Percentiles rank a stretch among this genome's conserved stretches.
Evolutionary conservation across 2,797 vertebrate genomes (phyloP).

Genomic region (Oreonectes daqikongensis): DNA sequence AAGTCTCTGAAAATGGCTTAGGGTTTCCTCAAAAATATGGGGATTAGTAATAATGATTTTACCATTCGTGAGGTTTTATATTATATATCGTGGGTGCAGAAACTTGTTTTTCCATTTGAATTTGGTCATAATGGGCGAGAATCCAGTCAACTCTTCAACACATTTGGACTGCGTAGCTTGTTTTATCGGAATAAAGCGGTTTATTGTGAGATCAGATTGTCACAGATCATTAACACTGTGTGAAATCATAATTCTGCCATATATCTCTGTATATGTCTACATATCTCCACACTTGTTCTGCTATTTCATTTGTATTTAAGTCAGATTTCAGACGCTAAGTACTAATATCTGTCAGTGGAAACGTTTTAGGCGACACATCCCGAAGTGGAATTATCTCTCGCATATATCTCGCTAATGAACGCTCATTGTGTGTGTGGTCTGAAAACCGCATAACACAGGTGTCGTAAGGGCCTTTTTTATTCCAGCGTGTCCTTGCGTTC

Average conservation of each 20-base stretch:
- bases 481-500: slow-evolving; percentile 75
- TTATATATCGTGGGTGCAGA: neutral
- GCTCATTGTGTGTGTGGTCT: slow-evolving; percentile 60
- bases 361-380: slow-evolving; percentile 20
- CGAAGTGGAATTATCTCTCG: slow-evolving; percentile 19
- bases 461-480: slow-evolving; percentile 62
- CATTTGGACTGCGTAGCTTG: neutral
- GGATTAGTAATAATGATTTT: neutral
- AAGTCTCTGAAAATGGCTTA: neutral
- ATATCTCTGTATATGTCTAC: slow-evolving; percentile 23
- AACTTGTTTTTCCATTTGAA: slow-evolving; percentile 2
- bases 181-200: neutral
- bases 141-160: neutral
- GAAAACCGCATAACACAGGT: slow-evolving; percentile 46
- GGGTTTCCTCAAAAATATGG: neutral
- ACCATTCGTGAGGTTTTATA: slow-evolving; percentile 7
- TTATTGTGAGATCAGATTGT: slow-evolving; percentile 25
- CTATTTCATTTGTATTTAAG: slow-evolving; percentile 18
- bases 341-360: slow-evolving; percentile 20
- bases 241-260: neutral
- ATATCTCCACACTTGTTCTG: neutral
- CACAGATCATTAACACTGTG: neutral
- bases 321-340: slow-evolving; percentile 2
- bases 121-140: neutral
- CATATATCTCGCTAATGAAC: slow-evolving; percentile 43